Conservation (phyloP, 2,113 vertebrate genomes). For the Lycocorax pyrrhopterus region DNA sequence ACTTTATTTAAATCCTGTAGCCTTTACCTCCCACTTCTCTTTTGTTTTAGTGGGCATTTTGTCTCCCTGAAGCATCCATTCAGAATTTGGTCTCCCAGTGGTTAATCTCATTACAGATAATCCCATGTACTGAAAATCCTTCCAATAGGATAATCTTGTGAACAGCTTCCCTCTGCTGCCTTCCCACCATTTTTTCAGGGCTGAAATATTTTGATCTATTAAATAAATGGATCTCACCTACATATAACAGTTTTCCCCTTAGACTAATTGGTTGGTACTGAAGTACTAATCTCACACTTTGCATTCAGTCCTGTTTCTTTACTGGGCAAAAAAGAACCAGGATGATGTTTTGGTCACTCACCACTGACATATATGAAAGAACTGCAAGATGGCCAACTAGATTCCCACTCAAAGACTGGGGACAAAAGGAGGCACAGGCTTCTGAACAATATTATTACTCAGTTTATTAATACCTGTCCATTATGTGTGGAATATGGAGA, state of each 20-base stretch:
- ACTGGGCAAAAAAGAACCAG: background rate
- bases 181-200: slow-evolving; percentile 14
- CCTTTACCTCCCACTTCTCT: slow-evolving; percentile 38
- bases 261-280: background rate
- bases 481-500: background rate
- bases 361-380: background rate
- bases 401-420: background rate
- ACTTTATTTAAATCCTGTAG: background rate
- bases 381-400: background rate
- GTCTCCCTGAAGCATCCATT: slow-evolving; percentile 24
- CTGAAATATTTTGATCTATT: slow-evolving; percentile 21
- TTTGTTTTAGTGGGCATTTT: slow-evolving; percentile 55
- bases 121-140: slow-evolving; percentile 53
- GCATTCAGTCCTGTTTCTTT: background rate
- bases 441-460: background rate
- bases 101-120: slow-evolving; percentile 66
- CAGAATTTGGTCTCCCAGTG: slow-evolving; percentile 49
- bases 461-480: background rate
- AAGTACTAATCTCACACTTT: background rate
- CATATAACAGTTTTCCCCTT: background rate
- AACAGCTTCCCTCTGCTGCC: slow-evolving; percentile 19
- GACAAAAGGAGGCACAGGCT: background rate
- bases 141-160: slow-evolving; percentile 52
- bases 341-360: background rate
- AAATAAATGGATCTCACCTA: slow-evolving; percentile 15